Evolutionary conservation across 2,113 vertebrate species (phyloP).

Genomic region (Eulemur rufifrons): DNA sequence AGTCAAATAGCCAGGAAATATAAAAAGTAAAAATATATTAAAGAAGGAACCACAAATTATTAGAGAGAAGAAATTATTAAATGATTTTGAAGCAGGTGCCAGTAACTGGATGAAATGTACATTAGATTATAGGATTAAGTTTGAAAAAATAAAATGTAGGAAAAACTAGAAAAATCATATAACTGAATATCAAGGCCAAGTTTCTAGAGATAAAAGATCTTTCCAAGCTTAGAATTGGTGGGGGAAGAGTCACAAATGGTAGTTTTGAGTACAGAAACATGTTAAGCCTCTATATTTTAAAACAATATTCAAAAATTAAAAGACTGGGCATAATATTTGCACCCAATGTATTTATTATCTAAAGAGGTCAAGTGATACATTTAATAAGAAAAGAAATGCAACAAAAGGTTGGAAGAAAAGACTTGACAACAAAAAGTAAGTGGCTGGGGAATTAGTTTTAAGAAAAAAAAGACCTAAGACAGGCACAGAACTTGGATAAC

Average conservation of each 20-base stretch:
- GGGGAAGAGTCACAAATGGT: background rate
- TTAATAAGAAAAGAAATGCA: background rate
- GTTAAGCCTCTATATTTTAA: slow-evolving; percentile 9
- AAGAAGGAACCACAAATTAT: background rate
- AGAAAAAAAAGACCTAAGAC: background rate
- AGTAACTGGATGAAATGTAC: background rate
- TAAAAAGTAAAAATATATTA: background rate
- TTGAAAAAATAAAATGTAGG: background rate
- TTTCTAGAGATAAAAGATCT: slow-evolving; percentile 16
- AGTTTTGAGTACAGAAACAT: background rate
- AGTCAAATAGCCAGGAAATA: background rate
- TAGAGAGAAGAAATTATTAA: background rate
- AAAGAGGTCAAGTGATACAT: background rate
- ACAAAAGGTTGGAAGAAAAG: background rate
- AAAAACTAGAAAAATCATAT: background rate
- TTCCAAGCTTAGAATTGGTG: background rate
- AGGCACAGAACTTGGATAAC: background rate
- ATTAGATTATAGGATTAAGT: background rate
- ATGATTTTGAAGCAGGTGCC: background rate
- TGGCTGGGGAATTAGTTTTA: background rate
- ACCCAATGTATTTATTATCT: background rate
- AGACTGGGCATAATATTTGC: background rate
- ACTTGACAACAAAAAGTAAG: background rate
- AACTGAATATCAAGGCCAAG: background rate
- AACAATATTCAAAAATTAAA: slow-evolving; percentile 4